Conservation (phyloP, 1,140 invertebrate genomes). For the Lithobius niger region DNA sequence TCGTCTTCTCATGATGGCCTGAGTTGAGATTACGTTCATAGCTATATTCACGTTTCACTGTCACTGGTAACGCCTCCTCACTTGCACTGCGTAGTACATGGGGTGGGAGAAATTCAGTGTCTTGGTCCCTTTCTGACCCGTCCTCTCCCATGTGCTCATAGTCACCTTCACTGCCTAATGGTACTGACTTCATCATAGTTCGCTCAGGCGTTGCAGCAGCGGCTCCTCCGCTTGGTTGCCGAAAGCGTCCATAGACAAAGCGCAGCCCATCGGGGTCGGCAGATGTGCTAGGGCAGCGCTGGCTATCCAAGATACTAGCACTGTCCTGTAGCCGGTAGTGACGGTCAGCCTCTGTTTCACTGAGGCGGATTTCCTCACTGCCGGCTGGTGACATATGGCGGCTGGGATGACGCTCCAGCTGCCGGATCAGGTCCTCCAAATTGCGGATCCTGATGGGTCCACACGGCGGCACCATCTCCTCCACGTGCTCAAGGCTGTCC, state of each 20-base stretch:
- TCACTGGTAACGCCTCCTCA: slow-evolving; percentile 61
- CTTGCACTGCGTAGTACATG: slow-evolving; percentile 80
- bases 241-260: slow-evolving; percentile 65
- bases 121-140: slow-evolving; percentile 38
- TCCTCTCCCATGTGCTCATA: slow-evolving; percentile 18
- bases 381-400: slow-evolving; percentile 71
- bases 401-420: slow-evolving; percentile 73
- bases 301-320: slow-evolving; percentile 37
- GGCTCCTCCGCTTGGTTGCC: slow-evolving; percentile 42
- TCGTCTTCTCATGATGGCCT: slow-evolving; percentile 16
- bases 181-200: slow-evolving; percentile 15
- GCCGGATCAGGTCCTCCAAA: slow-evolving; percentile 76
- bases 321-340: slow-evolving; percentile 64
- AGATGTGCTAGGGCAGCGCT: slow-evolving; percentile 32
- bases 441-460: slow-evolving; percentile 58
- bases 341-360: slow-evolving; percentile 75
- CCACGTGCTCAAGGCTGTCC: slow-evolving; percentile 37
- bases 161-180: slow-evolving; percentile 16
- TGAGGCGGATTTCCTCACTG: slow-evolving; percentile 81
- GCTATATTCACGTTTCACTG: slow-evolving; percentile 22
- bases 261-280: slow-evolving; percentile 43
- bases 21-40: slow-evolving; percentile 18
- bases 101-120: slow-evolving; percentile 87
- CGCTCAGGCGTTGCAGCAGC: slow-evolving; percentile 14
- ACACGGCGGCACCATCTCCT: slow-evolving; percentile 26